Evolutionary conservation across 1,140 invertebrate species (phyloP).

Genomic region (Orussus abietinus): DNA sequence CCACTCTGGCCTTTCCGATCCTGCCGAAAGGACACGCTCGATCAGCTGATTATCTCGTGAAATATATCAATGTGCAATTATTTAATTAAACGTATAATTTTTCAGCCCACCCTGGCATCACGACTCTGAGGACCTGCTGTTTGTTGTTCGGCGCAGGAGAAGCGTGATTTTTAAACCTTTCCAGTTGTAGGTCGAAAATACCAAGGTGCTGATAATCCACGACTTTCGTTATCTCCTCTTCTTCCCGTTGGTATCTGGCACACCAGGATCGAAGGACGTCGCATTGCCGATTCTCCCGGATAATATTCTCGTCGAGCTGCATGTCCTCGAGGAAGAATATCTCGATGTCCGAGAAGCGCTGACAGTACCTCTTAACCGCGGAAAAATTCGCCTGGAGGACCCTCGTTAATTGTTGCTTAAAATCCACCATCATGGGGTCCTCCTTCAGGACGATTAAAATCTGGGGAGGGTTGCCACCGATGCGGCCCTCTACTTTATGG

Average conservation of each 20-base stretch:
- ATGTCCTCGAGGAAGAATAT: conserved; percentile 69
- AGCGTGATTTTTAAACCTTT: conserved; percentile 67
- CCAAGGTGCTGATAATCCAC: conserved; percentile 61
- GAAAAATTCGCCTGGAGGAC: conserved; percentile 60
- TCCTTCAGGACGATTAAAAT: conserved; percentile 62
- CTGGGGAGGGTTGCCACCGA: conserved; percentile 63
- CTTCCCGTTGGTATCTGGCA: conserved; percentile 59
- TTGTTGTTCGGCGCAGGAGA: conserved; percentile 65
- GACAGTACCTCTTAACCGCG: conserved; percentile 59
- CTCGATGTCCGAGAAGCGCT: conserved; percentile 64
- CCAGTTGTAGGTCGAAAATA: conserved; percentile 64
- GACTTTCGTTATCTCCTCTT: conserved; percentile 60
- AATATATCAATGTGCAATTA: too few species aligned
- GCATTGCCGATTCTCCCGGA: conserved; percentile 51
- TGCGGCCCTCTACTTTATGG: conserved; percentile 65
- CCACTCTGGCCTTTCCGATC: conserved; percentile 60
- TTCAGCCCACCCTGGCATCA: conserved; percentile 57
- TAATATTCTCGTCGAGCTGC: conserved; percentile 55
- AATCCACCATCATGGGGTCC: conserved; percentile 58
- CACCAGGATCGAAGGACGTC: conserved; percentile 59
- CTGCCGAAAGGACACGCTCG: conserved; percentile 32
- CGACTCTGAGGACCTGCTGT: conserved; percentile 58
- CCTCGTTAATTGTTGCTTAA: conserved; percentile 54
- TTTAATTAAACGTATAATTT: too few species aligned
- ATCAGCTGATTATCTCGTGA: conserved; percentile 1